A percentile compares a stretch with the other conserved stretches of the same genome.
phyloP scores from a whole-genome alignment of 2,113 vertebrate genomes.

The Todiramphus saurophagus region DNA sequence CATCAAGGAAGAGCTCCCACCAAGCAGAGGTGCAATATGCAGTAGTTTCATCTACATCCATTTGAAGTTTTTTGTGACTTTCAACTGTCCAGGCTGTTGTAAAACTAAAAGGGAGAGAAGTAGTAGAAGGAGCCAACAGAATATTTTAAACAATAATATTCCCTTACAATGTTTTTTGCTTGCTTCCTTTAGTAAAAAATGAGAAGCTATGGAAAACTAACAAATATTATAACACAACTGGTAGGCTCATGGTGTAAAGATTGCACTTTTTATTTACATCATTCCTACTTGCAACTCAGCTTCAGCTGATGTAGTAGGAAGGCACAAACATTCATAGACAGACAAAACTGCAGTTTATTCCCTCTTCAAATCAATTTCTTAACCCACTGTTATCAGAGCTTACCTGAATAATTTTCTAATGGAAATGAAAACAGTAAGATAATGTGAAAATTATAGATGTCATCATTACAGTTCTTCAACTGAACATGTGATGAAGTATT shows the following conservation, averaged over 20 bases:
- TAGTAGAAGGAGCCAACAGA: neutral
- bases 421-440: neutral
- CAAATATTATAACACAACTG: neutral
- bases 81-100: neutral
- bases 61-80: neutral
- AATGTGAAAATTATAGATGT: neutral
- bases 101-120: neutral
- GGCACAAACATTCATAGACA: neutral
- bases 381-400: neutral
- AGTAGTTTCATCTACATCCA: neutral
- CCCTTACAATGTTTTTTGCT: neutral
- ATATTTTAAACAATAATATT: neutral
- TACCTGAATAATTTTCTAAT: neutral
- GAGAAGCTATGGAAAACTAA: neutral
- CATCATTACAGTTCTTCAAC: neutral
- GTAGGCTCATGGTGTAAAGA: neutral
- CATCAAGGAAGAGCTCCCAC: neutral
- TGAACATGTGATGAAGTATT: neutral
- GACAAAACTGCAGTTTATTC: neutral
- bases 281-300: neutral
- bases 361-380: neutral
- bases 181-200: neutral
- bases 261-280: neutral
- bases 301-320: neutral
- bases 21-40: neutral